phyloP scores from a whole-genome alignment of 2,888 invertebrate genomes.

The Eudasyphora cyanicolor region DNA sequence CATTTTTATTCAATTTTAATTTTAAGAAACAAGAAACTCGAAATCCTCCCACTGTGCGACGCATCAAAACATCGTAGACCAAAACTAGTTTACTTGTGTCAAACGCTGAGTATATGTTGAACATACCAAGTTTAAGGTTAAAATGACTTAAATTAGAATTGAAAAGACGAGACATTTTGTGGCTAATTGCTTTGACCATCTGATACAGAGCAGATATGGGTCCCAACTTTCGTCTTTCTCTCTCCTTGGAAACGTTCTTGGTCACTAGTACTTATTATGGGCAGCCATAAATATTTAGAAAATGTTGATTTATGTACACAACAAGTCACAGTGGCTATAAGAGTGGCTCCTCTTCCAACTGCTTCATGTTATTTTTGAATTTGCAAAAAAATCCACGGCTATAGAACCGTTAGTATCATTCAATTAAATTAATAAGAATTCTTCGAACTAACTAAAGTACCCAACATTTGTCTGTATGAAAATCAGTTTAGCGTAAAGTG shows the following conservation, averaged over 20 bases:
- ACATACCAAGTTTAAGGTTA: slow-evolving; percentile 4
- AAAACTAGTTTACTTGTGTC: background rate
- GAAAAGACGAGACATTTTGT: background rate
- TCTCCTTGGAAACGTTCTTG: background rate
- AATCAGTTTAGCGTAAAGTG: slow-evolving; percentile 1
- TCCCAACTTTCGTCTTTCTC: background rate
- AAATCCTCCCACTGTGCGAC: too few species aligned
- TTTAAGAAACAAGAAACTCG: too few species aligned
- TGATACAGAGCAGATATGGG: background rate
- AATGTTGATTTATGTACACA: slow-evolving; percentile 2
- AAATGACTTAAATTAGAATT: background rate
- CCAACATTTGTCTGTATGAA: background rate
- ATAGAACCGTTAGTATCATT: background rate
- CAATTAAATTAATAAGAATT: background rate
- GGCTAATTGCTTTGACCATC: background rate
- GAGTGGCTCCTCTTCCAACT: background rate
- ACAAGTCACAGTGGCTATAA: background rate
- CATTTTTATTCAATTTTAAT: too few species aligned
- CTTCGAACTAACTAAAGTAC: background rate
- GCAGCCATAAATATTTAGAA: background rate
- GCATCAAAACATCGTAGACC: background rate
- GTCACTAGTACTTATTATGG: background rate
- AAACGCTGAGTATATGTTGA: background rate
- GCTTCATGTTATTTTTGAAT: background rate
- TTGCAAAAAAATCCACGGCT: background rate